A percentile compares a stretch with the other conserved stretches of the same genome.
phyloP scores from a whole-genome alignment of 2,888 invertebrate genomes.

The Xylota sylvarum region DNA sequence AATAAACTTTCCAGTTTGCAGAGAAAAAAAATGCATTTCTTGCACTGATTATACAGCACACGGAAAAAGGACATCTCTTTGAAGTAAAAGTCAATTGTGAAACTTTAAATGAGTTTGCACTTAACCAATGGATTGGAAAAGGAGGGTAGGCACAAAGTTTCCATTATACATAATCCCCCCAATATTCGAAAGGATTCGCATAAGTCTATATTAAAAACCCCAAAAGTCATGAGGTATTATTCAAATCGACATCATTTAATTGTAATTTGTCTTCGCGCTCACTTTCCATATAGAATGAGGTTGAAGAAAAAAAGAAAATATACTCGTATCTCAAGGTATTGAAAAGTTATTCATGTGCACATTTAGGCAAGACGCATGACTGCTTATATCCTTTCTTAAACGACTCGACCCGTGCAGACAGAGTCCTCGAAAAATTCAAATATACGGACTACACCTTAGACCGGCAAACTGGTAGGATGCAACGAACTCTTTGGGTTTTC shows the following conservation, averaged over 20 bases:
- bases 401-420: not conserved
- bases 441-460: slow-evolving; percentile 41
- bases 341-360: slow-evolving; percentile 69
- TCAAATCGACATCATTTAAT: slow-evolving; percentile 59
- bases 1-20: slow-evolving; percentile 22
- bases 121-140: slow-evolving; percentile 63
- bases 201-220: not conserved
- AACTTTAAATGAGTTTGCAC: slow-evolving; percentile 65
- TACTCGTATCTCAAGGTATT: slow-evolving; percentile 40
- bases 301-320: not conserved
- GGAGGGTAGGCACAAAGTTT: not conserved
- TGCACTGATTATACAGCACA: slow-evolving; percentile 22
- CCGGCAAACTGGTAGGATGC: slow-evolving; percentile 52
- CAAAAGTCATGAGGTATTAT: slow-evolving; percentile 40
- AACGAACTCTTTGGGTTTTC: slow-evolving; percentile 44
- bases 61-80: slow-evolving; percentile 15
- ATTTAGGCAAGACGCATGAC: slow-evolving; percentile 58
- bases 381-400: slow-evolving; percentile 27
- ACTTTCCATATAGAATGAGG: slow-evolving; percentile 14
- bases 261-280: slow-evolving; percentile 49
- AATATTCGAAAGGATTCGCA: not conserved
- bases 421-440: slow-evolving; percentile 21
- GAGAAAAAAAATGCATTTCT: slow-evolving; percentile 36
- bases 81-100: slow-evolving; percentile 44
- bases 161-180: slow-evolving; percentile 6